phyloP scores from a whole-genome alignment of 2,888 invertebrate species.

The Stenichneumon culpator region DNA sequence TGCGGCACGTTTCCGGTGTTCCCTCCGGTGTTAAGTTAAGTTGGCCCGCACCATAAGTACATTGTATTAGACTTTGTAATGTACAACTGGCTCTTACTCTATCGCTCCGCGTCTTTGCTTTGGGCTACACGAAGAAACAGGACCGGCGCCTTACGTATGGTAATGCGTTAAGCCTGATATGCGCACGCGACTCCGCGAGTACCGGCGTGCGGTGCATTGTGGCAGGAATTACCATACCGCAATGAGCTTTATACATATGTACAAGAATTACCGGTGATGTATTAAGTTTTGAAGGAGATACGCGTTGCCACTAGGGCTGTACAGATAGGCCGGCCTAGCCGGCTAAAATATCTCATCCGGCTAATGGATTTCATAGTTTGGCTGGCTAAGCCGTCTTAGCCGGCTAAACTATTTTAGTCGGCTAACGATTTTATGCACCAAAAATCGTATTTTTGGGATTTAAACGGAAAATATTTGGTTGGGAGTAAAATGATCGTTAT shows the following conservation, averaged over 20 bases:
- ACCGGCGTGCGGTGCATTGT: conserved; percentile 66
- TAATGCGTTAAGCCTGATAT: conserved; percentile 78
- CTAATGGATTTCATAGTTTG: no score
- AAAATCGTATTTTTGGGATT: no score
- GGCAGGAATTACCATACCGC: conserved; percentile 71
- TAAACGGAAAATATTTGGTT: no score
- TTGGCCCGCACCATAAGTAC: conserved; percentile 62
- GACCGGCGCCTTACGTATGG: conserved; percentile 76
- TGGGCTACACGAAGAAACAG: conserved; percentile 55
- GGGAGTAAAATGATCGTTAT: no score
- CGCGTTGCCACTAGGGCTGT: neutral
- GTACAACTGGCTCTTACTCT: conserved; percentile 62
- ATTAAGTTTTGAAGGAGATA: conserved; percentile 19
- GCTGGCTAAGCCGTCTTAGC: no score
- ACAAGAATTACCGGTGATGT: conserved; percentile 42
- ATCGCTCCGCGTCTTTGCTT: conserved; percentile 31
- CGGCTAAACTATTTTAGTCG: no score
- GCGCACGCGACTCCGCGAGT: conserved; percentile 63
- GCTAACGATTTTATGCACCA: no score
- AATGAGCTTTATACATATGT: conserved; percentile 65
- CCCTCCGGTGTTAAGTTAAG: conserved; percentile 63
- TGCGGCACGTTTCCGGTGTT: conserved; percentile 66
- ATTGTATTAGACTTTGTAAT: conserved; percentile 80
- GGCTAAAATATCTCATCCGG: no score
- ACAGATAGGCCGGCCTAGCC: no score